Evolutionary conservation across 2,888 invertebrate genomes (phyloP).

Genomic region (Acrocyrtus sp.): DNA sequence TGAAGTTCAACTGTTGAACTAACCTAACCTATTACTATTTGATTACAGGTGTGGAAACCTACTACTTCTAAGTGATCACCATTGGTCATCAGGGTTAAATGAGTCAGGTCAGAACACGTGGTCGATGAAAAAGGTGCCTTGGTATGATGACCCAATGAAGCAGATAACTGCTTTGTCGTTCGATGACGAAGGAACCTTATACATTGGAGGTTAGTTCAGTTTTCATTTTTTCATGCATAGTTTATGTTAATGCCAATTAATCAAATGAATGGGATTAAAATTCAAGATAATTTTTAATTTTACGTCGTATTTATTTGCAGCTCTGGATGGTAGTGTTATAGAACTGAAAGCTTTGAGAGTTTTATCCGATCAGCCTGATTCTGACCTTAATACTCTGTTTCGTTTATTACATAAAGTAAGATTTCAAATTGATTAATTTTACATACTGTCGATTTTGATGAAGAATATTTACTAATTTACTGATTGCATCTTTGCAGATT

Average conservation of each 20-base stretch:
- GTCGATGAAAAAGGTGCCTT: conserved; percentile 57
- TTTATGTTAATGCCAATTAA: not conserved
- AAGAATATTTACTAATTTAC: not conserved
- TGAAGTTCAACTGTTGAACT: not conserved
- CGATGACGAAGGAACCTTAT: conserved; percentile 60
- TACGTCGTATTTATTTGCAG: too few species aligned
- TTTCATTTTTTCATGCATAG: too few species aligned
- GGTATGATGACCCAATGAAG: conserved; percentile 58
- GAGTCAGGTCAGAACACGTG: conserved; percentile 45
- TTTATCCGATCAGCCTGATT: conserved; percentile 34
- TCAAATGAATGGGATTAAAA: too few species aligned
- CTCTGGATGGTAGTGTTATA: conserved; percentile 58
- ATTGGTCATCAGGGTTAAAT: conserved; percentile 41
- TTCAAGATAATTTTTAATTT: too few species aligned
- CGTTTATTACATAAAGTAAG: conserved; percentile 37
- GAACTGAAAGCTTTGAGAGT: conserved; percentile 53
- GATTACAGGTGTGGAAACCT: conserved; percentile 53
- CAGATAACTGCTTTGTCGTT: conserved; percentile 60
- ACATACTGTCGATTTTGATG: not conserved
- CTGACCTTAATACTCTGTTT: conserved; percentile 29
- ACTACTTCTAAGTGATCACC: conserved; percentile 56
- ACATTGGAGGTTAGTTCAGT: conserved; percentile 60
- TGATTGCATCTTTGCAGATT: conserved; percentile 43
- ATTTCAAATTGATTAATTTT: not conserved
- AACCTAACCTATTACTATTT: not conserved